These are phyloP conservation scores for Magallana nippona DNA, from an alignment of 2,888 invertebrate species.

Conservation along the genomic window DNA sequence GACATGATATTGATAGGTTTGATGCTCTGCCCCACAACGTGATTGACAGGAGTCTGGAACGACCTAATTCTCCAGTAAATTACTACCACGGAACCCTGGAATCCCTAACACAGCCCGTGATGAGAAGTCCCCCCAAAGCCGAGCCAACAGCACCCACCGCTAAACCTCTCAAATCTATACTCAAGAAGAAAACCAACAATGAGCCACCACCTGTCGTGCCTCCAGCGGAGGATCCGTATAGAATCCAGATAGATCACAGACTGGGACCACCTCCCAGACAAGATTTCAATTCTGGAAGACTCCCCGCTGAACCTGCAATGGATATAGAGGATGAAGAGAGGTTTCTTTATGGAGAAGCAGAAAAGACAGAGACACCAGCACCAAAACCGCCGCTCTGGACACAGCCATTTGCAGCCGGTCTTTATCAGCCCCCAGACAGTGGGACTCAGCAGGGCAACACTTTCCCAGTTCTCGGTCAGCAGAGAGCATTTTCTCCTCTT, in stretches of 20 bases:
- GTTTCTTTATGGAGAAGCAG: constrained; percentile 73
- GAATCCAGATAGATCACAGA: background rate
- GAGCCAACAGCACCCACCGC: constrained; percentile 39
- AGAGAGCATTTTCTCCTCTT: background rate
- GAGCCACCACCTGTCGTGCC: constrained; percentile 12
- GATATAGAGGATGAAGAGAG: constrained; percentile 77
- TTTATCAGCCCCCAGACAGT: background rate
- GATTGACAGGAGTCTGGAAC: constrained; percentile 13
- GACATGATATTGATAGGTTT: constrained; percentile 16
- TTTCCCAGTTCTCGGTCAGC: constrained; percentile 30
- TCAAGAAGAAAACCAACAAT: constrained; percentile 60
- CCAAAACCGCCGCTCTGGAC: constrained; percentile 24
- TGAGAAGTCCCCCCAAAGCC: constrained; percentile 2
- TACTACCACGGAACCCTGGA: background rate
- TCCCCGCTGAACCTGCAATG: constrained; percentile 60
- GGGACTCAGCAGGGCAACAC: background rate
- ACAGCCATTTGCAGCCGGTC: constrained; percentile 1
- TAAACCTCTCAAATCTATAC: constrained; percentile 66
- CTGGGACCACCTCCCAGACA: constrained; percentile 13
- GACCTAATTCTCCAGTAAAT: background rate
- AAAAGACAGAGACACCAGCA: constrained; percentile 2
- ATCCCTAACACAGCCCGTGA: constrained; percentile 24
- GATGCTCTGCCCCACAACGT: background rate
- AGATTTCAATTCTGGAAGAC: background rate
- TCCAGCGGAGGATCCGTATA: constrained; percentile 13